Evolutionary conservation across 1,140 invertebrate species (phyloP).

Genomic region (Leptinotarsa defecta): DNA sequence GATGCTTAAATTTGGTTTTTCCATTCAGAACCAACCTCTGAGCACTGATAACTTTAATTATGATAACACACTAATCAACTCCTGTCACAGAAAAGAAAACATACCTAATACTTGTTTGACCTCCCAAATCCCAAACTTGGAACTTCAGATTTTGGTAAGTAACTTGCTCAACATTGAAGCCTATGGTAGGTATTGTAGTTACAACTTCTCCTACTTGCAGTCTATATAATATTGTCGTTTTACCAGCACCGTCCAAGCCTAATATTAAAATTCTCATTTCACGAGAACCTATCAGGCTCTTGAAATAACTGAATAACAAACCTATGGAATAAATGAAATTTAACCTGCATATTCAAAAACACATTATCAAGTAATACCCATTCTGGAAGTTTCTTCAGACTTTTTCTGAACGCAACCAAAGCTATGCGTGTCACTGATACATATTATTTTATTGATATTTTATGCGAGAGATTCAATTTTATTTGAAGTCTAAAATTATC

Average conservation of each 20-base stretch:
- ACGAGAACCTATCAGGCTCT: conserved; percentile 86
- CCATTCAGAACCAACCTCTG: too few relatives aligned
- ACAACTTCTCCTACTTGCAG: conserved; percentile 99
- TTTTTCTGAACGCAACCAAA: not conserved
- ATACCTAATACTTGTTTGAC: conserved; percentile 88
- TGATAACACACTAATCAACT: too few relatives aligned
- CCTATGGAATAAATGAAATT: conserved; percentile 64
- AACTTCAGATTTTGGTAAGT: conserved; percentile 96
- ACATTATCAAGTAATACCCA: not conserved
- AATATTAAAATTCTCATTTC: conserved; percentile 98
- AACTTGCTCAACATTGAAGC: conserved; percentile 97
- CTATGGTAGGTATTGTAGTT: conserved; percentile 98
- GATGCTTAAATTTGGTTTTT: too few relatives aligned
- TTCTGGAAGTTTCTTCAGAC: conserved; percentile 5
- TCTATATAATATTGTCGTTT: conserved; percentile 98
- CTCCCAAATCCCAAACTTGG: conserved; percentile 98
- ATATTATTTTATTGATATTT: conserved; percentile 1
- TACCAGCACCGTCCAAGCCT: conserved; percentile 96
- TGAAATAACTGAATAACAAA: conserved; percentile 94
- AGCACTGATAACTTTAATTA: too few relatives aligned
- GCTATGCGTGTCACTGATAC: not conserved
- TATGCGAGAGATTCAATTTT: not conserved
- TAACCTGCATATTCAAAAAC: conserved; percentile 8
- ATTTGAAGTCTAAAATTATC: not conserved
- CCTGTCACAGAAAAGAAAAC: not conserved